Percentiles rank a stretch among this genome's conserved stretches.
Evolutionary conservation across 2,888 invertebrate species (phyloP).

Genomic region (Ptychoptera contaminata): DNA sequence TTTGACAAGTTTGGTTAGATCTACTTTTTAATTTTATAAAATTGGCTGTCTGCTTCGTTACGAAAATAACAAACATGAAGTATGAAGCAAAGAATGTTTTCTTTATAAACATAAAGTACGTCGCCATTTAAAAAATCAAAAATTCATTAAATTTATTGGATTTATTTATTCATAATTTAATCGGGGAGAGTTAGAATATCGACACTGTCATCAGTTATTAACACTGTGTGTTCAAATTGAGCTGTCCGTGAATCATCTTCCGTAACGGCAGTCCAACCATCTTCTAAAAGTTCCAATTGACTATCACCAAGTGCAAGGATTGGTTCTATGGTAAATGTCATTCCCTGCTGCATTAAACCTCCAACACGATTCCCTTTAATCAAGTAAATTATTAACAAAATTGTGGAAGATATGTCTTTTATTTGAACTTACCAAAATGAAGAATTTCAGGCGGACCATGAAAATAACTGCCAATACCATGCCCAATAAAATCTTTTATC

Average conservation of each 20-base stretch:
- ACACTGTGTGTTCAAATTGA: slow-evolving; percentile 82
- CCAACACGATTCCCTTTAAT: slow-evolving; percentile 44
- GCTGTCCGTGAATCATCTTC: slow-evolving; percentile 67
- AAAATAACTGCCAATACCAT: slow-evolving; percentile 85
- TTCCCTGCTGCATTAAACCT: slow-evolving; percentile 67
- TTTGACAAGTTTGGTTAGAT: neutral
- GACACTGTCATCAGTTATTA: slow-evolving; percentile 60
- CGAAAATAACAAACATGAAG: too few species aligned
- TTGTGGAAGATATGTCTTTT: neutral
- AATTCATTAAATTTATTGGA: neutral
- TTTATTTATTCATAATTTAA: slow-evolving; percentile 1
- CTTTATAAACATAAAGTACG: too few species aligned
- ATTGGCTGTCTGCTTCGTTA: too few species aligned
- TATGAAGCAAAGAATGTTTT: too few species aligned
- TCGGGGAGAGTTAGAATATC: slow-evolving; percentile 55
- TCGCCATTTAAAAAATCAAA: neutral
- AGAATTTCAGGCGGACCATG: slow-evolving; percentile 85
- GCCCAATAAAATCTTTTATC: slow-evolving; percentile 71
- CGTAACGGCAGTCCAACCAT: slow-evolving; percentile 88
- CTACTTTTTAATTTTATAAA: neutral
- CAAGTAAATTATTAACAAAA: neutral
- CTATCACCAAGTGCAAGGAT: slow-evolving; percentile 59
- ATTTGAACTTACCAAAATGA: slow-evolving; percentile 51
- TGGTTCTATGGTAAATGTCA: slow-evolving; percentile 93
- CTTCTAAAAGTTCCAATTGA: slow-evolving; percentile 54